These are phyloP conservation scores for Helogale parvula DNA, from an alignment of 2,113 vertebrate species.

Conservation along the genomic window DNA sequence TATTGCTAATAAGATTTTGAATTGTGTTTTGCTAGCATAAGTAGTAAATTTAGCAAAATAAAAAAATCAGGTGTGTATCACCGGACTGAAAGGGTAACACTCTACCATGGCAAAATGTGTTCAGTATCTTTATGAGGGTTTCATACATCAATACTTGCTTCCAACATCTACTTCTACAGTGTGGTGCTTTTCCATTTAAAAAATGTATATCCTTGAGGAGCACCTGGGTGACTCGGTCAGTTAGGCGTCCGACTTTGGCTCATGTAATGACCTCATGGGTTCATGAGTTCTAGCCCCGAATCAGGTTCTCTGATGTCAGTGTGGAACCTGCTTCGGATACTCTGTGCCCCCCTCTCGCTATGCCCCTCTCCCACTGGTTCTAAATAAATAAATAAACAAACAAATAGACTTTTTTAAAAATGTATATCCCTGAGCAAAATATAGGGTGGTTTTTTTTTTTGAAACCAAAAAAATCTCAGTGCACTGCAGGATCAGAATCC, in stretches of 20 bases:
- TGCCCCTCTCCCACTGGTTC: too few relatives aligned
- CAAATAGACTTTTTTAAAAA: background rate
- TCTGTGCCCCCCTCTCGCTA: too few relatives aligned
- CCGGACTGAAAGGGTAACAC: background rate
- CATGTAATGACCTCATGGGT: too few relatives aligned
- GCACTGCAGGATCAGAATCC: background rate
- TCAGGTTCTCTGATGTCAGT: too few relatives aligned
- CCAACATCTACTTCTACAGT: background rate
- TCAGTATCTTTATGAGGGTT: background rate
- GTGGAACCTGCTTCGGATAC: too few relatives aligned
- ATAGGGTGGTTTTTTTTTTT: background rate
- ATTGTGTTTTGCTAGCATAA: background rate
- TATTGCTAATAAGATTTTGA: background rate
- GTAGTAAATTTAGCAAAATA: conserved; percentile 13
- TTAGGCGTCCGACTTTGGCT: too few relatives aligned
- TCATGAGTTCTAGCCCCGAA: too few relatives aligned
- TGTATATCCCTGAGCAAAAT: background rate
- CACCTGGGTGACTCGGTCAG: too few relatives aligned
- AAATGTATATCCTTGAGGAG: background rate
- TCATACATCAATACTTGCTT: background rate
- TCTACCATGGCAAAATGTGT: conserved; percentile 2
- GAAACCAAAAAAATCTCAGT: conserved; percentile 10
- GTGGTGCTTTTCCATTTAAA: background rate
- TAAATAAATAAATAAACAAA: too few relatives aligned
- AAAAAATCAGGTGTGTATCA: background rate